phyloP scores from a whole-genome alignment of 37 sponge, comb jelly and placozoan species.

The Geodia barretti region DNA sequence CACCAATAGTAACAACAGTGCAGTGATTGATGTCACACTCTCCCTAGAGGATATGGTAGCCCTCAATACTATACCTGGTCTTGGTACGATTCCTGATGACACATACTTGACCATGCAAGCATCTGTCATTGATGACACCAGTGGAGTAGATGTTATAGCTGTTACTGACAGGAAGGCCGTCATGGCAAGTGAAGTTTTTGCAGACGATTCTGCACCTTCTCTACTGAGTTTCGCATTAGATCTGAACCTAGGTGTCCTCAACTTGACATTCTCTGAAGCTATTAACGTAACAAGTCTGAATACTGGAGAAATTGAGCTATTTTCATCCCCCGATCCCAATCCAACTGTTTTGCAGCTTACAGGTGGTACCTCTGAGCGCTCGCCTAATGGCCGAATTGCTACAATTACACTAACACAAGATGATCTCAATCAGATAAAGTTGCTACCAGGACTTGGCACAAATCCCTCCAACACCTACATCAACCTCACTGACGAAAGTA shows the following conservation, averaged over 20 bases:
- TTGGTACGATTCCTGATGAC: conserved; percentile 58
- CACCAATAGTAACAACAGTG: conserved; percentile 63
- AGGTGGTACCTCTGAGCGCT: conserved; percentile 47
- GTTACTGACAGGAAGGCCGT: conserved; percentile 84
- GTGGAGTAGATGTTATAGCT: conserved; percentile 70
- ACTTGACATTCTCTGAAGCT: conserved; percentile 83
- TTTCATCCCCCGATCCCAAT: neutral
- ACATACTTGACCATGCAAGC: conserved; percentile 82
- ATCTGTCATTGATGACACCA: conserved; percentile 73
- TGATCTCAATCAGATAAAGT: conserved; percentile 83
- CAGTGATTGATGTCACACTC: conserved; percentile 51
- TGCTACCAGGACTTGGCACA: conserved; percentile 51
- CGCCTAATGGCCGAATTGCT: conserved; percentile 52
- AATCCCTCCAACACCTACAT: conserved; percentile 40
- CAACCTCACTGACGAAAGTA: conserved; percentile 38
- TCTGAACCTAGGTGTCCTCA: conserved; percentile 58
- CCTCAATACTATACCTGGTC: conserved; percentile 64
- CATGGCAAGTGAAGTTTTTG: conserved; percentile 36
- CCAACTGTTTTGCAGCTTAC: conserved; percentile 16
- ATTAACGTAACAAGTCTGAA: conserved; percentile 57
- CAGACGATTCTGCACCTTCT: conserved; percentile 52
- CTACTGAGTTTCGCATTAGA: conserved; percentile 66
- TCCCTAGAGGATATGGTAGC: conserved; percentile 68
- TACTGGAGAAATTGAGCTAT: conserved; percentile 48
- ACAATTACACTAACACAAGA: conserved; percentile 34